Percentiles rank a stretch among this genome's conserved stretches.
Evolutionary conservation across 2,113 vertebrate genomes (phyloP).

Genomic region (Strix uralensis): DNA sequence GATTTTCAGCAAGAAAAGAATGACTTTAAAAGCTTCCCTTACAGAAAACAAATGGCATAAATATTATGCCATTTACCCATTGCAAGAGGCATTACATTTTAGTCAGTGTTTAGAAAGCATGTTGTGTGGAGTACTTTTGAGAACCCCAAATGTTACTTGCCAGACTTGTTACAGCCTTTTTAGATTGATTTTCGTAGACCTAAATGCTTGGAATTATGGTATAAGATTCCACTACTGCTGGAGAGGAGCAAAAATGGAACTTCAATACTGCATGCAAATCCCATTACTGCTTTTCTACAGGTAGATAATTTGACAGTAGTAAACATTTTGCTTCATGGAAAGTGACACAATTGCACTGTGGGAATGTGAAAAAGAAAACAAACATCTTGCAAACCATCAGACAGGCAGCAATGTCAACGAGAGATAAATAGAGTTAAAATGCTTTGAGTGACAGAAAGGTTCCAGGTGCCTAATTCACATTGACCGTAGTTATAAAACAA

Average conservation of each 20-base stretch:
- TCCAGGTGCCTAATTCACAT: not conserved
- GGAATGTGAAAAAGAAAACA: constrained; percentile 32
- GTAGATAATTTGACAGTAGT: constrained; percentile 38
- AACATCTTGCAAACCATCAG: not conserved
- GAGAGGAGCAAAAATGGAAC: not conserved
- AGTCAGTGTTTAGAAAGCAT: not conserved
- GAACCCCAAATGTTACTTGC: not conserved
- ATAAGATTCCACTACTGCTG: not conserved
- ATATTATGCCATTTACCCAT: not conserved
- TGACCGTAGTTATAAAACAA: not conserved
- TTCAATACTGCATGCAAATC: not conserved
- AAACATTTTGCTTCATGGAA: constrained; percentile 42
- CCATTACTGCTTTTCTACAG: constrained; percentile 34
- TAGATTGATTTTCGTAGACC: constrained; percentile 11
- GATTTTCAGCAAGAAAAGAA: not conserved
- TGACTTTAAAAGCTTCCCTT: not conserved
- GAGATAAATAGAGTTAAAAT: not conserved
- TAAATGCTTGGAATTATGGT: not conserved
- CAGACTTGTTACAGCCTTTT: not conserved
- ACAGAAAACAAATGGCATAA: not conserved
- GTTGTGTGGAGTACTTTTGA: not conserved
- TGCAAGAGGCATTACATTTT: not conserved
- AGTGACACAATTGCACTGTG: constrained; percentile 16
- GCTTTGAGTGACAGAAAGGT: not conserved
- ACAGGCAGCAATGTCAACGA: not conserved